Evolutionary conservation across 1,140 invertebrate genomes (phyloP), one percentile per base, ranked within the genome.

Genomic region (Hyles vespertilio): DNA sequence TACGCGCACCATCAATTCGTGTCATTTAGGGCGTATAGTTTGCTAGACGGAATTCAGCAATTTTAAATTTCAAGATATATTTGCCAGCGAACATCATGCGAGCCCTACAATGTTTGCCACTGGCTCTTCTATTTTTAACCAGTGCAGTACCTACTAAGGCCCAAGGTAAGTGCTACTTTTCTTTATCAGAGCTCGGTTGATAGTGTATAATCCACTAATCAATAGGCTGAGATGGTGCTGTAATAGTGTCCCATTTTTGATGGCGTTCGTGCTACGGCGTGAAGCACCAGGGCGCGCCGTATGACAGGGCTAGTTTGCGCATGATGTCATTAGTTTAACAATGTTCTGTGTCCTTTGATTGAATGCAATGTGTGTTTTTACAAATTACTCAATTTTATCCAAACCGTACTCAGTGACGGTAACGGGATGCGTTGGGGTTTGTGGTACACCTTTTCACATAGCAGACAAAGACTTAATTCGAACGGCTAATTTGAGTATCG

Each of bases 81-180:
- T 22, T 45, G n/a, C 43, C 6, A 45, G 43, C n/a, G 43, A 45
- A 45, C 43, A 57, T 8, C 3, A 57, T 57, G 56, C 47, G 46
- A 40, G n/a, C 33, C 7, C 5, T 33, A 34, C 3, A 10, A 10
- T 57, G 32, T 57, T 46, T 65, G 43, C 51, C 67, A 48, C 11
- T 65, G 58, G 65, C 63, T 40, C 56, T 68, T 61, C 70, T 72
- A 71, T 67, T 71, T 68, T 61, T 71, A 71, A 58, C 60, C 46
- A 58, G 58, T 12, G 69, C 49, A 60, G 63, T 58, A 59, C 52
- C 62, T 9, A 59, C 61, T 54, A 59, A 63, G 46, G 69, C 62
- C 10, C 65, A 71, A 65, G 68, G 69, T 71, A 61, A 71, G 69
- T 71, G 43, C 0, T 12, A 5, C 10, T 11, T 12, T 12, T 12